A percentile compares a stretch with the other conserved stretches of the same genome.
Conservation (phyloP, 2,888 invertebrate species). For the Blastobasis lacticolella region DNA sequence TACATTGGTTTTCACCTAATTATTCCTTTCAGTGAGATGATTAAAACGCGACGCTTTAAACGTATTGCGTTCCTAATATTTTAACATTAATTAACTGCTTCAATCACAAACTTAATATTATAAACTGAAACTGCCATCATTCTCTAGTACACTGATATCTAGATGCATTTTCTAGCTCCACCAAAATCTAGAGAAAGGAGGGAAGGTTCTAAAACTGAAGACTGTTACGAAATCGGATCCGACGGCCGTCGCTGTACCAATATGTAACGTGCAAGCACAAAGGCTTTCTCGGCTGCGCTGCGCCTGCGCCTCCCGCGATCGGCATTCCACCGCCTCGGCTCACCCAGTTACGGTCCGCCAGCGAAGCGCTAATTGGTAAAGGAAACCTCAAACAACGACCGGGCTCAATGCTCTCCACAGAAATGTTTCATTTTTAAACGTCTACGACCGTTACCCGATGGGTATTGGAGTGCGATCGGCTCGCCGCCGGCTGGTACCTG, state of each 20-base stretch:
- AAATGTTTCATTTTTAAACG: slow-evolving; percentile 73
- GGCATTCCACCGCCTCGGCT: slow-evolving; percentile 55
- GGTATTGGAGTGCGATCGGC: slow-evolving; percentile 19
- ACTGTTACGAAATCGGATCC: background rate
- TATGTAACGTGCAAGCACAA: background rate
- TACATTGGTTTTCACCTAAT: no score
- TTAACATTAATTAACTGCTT: no score
- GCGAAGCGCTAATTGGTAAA: slow-evolving; percentile 72
- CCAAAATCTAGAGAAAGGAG: no score
- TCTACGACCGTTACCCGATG: slow-evolving; percentile 60
- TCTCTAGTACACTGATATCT: no score
- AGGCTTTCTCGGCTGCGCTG: no score
- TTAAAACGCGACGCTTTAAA: no score
- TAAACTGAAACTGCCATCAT: no score
- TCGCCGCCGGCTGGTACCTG: no score
- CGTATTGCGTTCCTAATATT: no score
- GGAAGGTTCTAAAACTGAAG: background rate
- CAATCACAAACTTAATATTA: no score
- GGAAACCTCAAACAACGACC: slow-evolving; percentile 72
- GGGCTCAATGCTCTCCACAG: slow-evolving; percentile 72
- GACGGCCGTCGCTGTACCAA: background rate
- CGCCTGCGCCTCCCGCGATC: slow-evolving; percentile 22
- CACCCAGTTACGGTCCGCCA: slow-evolving; percentile 71
- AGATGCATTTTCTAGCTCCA: no score
- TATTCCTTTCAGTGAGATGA: no score